Evolutionary conservation across 2,888 invertebrate species (phyloP), one percentile per base, ranked within the genome.

Genomic region (Drosophila gaucha): DNA sequence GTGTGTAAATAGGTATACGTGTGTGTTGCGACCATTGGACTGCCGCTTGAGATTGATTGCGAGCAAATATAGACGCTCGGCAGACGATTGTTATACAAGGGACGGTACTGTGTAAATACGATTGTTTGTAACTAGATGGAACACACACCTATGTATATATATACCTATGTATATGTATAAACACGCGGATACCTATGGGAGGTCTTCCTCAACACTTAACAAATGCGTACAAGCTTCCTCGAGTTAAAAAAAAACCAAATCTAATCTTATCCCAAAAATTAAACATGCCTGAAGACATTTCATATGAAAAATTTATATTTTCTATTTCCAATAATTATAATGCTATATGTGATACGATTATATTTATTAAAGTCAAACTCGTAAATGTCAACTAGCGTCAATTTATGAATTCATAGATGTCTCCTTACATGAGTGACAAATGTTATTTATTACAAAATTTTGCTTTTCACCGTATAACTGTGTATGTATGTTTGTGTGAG

Each of bases 21-120:
- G 49, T 59, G 26, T 22, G 33, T 38, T 38, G 33, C 50, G 58
- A 55, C 57, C 72, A 62, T 64, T 73, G 67, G 63, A 72, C 73
- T 56, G 74, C 58, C 67, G 76, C 66, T 78, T 68, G 62, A 60
- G 65, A 75, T 78, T 80, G 78, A 79, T 80, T 80, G 68, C 55
- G 44, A 50, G 63, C 75, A 80, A 80, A 79, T 79, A 79, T 72
- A 78, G 74, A 71, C 71, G 59, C 57, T 71, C 64, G 52, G 52
- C 78, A 77, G 67, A 78, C 70, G 52, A 47, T 28, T 60, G 60
- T 80, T 67, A 77, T 50, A 71, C 63, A 78, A 70, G 60, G 46
- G 20, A 62, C 52, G 24, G 5, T 33, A 28, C 33, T 41, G 39
- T 20, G 31, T 55, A 44, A 33, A 36, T 56, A 38, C 8, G 38